Evolutionary conservation across 2,797 vertebrate genomes (phyloP), one percentile per base, ranked within the genome.

Genomic region (Hipposideros larvatus): DNA sequence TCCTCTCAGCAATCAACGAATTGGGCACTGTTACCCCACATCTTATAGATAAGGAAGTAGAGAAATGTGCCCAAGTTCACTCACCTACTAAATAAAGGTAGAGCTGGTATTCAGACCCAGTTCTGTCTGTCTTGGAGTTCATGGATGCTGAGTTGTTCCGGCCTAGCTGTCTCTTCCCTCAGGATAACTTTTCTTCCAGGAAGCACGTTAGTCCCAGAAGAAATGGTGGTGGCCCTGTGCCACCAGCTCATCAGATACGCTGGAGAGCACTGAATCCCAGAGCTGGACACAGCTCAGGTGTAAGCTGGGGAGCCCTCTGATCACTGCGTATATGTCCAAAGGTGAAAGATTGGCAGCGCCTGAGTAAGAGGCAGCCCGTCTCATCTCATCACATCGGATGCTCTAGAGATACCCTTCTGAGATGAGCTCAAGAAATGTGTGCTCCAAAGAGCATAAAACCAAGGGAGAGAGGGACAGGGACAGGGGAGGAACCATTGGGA

Each of bases 41-140:
- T 31, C 15, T 77, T 24, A 26, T 31, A 46, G 34, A 37, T 68
- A 9, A 53, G 34, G 74, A 90, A 73, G 74, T 37, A 14, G 3
- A 28, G 34, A 79, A 51, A 41, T 22, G 43, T 41, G n/a, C n/a
- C 16, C 82, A 82, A 51, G 59, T 61, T 68, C 66, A 71, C 59
- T 6, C 43, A 24, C 16, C 15, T 4, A 11, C 37, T 55, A 13
- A 0, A 1, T 55, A 13, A 0, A 1, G 31, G 46, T 11, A 41
- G 57, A 59, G 21, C 73, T 48, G 13, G n/a, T 13, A 10, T 34
- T 57, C 59, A 75, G 77, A 77, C 53, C 84, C 6, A 9, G 43
- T 43, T n/a, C 74, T 7, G 7, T 22, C 65, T 71, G 2, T 14
- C 57, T 13, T 15, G 46, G 59, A n/a, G 31, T 21, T 53, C 80